phyloP scores from a whole-genome alignment of 2,113 vertebrate genomes.

The Centropus unirufus region DNA sequence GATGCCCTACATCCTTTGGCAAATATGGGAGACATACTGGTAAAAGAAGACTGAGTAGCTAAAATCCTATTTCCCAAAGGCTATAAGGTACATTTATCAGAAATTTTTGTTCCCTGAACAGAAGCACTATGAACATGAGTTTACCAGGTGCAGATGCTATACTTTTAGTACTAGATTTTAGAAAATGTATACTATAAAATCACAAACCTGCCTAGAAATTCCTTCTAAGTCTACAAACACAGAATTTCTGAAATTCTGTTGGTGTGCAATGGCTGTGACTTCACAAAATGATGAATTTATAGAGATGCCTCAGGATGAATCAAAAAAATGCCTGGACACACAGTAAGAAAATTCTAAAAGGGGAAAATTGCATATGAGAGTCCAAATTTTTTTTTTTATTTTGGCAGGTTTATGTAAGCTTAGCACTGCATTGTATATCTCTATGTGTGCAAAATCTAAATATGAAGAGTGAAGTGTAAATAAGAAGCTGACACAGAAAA shows the following conservation, averaged over 20 bases:
- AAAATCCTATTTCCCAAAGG: not conserved
- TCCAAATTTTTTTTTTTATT: not conserved
- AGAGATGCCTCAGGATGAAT: not conserved
- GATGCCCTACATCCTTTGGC: not conserved
- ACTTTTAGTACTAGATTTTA: not conserved
- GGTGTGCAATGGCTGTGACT: not conserved
- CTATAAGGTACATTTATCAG: not conserved
- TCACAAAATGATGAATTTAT: not conserved
- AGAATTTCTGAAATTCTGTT: not conserved
- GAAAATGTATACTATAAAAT: not conserved
- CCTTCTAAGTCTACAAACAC: not conserved
- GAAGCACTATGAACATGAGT: not conserved
- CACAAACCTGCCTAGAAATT: not conserved
- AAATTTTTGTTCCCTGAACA: not conserved
- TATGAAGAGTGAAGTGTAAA: not conserved
- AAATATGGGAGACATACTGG: not conserved
- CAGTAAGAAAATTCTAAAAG: not conserved
- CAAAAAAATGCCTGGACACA: not conserved
- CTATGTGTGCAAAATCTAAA: not conserved
- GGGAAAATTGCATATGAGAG: not conserved
- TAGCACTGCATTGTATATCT: fast-evolving
- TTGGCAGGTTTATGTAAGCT: not conserved
- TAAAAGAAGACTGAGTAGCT: not conserved
- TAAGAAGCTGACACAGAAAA: not conserved
- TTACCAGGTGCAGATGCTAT: not conserved